These are phyloP conservation scores for Tragelaphus eurycerus DNA, from an alignment of 2,797 vertebrate genomes.

Conservation along the genomic window DNA sequence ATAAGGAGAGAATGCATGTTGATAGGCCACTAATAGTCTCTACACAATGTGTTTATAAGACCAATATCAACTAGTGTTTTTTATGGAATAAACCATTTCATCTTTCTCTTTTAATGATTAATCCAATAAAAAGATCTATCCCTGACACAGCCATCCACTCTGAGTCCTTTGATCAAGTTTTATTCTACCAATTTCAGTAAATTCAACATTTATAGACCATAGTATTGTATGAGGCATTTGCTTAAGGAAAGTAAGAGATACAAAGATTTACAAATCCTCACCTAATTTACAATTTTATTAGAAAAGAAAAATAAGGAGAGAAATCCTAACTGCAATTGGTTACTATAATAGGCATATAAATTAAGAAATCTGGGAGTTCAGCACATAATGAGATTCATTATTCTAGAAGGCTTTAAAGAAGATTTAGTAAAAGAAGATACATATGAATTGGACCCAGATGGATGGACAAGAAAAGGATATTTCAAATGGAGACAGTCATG, in stretches of 20 bases:
- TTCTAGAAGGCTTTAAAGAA: background rate
- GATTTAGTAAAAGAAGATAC: background rate
- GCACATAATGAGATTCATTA: background rate
- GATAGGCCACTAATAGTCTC: background rate
- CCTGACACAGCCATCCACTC: background rate
- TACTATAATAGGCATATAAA: background rate
- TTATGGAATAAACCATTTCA: background rate
- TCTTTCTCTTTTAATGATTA: background rate
- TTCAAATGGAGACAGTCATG: background rate
- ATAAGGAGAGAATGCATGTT: background rate
- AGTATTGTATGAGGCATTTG: background rate
- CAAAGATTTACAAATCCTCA: background rate
- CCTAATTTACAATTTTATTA: background rate
- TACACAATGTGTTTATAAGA: background rate
- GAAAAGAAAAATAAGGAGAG: constrained; percentile 32
- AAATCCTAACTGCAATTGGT: background rate
- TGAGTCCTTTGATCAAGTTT: background rate
- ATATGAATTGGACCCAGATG: background rate
- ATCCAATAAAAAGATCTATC: background rate
- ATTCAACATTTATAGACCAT: background rate
- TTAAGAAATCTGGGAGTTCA: background rate
- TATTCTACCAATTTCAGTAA: background rate
- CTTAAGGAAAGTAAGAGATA: background rate
- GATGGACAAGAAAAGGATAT: background rate
- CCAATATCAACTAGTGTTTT: background rate